Percentiles rank a stretch among this genome's conserved stretches.
These are phyloP conservation scores for Panonychus citri DNA, from an alignment of 1,140 invertebrate genomes.

Conservation along the genomic window DNA sequence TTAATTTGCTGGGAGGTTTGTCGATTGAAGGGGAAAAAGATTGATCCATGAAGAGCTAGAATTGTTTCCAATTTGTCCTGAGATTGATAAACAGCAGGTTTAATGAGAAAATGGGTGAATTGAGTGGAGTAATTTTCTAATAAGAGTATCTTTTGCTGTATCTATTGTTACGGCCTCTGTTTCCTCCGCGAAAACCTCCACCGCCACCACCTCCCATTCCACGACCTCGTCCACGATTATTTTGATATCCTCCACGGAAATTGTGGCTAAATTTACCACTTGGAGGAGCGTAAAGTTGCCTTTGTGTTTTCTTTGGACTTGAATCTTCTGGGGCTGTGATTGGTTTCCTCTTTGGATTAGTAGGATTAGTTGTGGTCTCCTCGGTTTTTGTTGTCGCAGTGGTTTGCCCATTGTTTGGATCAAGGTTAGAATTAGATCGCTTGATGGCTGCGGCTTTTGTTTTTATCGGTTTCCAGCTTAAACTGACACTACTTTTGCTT, in stretches of 20 bases:
- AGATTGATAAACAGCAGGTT: too few species aligned
- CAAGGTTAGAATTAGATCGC: slow-evolving; percentile 6
- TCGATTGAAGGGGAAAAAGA: too few species aligned
- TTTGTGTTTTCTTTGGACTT: neutral
- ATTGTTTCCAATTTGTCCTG: too few species aligned
- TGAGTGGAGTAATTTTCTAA: too few species aligned
- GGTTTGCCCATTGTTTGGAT: neutral
- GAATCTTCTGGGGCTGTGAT: slow-evolving; percentile 7
- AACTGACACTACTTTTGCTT: slow-evolving; percentile 56
- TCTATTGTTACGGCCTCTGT: neutral
- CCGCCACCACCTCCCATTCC: neutral
- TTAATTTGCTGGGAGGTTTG: too few species aligned
- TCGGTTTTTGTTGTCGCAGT: neutral
- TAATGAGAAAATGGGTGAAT: too few species aligned
- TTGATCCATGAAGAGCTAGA: too few species aligned
- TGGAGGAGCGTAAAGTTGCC: slow-evolving; percentile 5
- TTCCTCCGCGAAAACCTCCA: too few species aligned
- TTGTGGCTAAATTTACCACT: slow-evolving; percentile 4
- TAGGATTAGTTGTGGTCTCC: neutral
- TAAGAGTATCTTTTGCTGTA: neutral
- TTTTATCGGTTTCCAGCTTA: slow-evolving; percentile 53
- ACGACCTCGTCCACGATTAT: neutral
- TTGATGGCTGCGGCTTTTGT: slow-evolving; percentile 9
- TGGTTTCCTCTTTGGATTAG: slow-evolving; percentile 6
- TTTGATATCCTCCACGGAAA: neutral